A percentile compares a stretch with the other conserved stretches of the same genome.
Evolutionary conservation across 1,140 invertebrate species (phyloP).

Genomic region (Anastatus disparis): DNA sequence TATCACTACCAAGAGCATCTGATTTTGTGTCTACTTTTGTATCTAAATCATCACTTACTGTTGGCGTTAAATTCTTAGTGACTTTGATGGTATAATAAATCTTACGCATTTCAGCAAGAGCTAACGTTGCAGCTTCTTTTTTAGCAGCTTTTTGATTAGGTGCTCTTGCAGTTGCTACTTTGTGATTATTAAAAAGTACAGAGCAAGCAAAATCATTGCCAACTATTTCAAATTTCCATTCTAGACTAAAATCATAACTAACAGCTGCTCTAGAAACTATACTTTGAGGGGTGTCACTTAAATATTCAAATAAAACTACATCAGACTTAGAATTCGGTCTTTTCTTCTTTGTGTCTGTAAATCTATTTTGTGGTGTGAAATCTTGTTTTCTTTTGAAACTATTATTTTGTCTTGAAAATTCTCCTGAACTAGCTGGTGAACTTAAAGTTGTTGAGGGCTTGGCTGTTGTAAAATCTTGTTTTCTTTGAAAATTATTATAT

Average conservation of each 20-base stretch:
- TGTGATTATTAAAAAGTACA: conserved; percentile 57
- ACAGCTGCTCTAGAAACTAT: conserved; percentile 49
- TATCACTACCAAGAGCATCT: conserved; percentile 54
- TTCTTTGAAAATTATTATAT: conserved; percentile 8
- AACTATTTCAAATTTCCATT: conserved; percentile 51
- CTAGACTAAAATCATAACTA: conserved; percentile 46
- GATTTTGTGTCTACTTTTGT: background rate
- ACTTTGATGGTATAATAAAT: conserved; percentile 70
- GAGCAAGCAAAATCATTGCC: conserved; percentile 50
- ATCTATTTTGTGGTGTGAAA: background rate
- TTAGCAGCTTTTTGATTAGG: conserved; percentile 62
- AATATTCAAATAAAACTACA: conserved; percentile 56
- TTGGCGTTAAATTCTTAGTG: conserved; percentile 39
- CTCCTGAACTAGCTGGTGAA: background rate
- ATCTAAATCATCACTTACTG: conserved; percentile 1
- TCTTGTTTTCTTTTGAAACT: conserved; percentile 21
- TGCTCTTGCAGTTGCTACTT: conserved; percentile 51
- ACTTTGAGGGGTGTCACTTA: conserved; percentile 48
- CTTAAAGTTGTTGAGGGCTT: too few relatives aligned
- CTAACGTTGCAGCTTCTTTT: conserved; percentile 58
- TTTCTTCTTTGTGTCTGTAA: conserved; percentile 20
- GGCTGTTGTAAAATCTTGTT: background rate
- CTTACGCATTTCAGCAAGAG: conserved; percentile 60
- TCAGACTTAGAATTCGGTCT: conserved; percentile 1
- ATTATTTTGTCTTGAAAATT: background rate